A percentile compares a stretch with the other conserved stretches of the same genome.
Evolutionary conservation across 2,113 vertebrate genomes (phyloP).

Genomic region (Albula glossodonta): DNA sequence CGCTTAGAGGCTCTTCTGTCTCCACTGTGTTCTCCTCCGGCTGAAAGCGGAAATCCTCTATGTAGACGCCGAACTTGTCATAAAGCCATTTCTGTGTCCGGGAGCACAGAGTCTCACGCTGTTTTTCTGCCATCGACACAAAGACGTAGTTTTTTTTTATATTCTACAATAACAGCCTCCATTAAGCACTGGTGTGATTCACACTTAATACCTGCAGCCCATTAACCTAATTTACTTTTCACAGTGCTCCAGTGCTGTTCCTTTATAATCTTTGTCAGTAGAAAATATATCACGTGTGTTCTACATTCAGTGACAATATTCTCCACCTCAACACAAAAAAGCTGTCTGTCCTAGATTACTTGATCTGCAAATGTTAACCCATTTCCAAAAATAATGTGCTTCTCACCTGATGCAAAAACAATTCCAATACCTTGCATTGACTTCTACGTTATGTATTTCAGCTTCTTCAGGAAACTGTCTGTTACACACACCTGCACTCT

Average conservation of each 20-base stretch:
- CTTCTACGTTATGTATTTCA: not conserved
- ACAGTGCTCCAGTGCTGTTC: not conserved
- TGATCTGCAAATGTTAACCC: conserved; percentile 18
- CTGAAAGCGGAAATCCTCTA: conserved; percentile 93
- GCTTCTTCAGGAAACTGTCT: not conserved
- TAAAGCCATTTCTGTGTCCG: conserved; percentile 84
- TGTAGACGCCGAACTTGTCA: conserved; percentile 80
- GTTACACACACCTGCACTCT: not conserved
- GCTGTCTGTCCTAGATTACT: conserved; percentile 16
- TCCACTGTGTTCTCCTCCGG: conserved; percentile 87
- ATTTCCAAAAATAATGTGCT: conserved; percentile 20
- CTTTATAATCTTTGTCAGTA: not conserved
- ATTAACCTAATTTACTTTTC: not conserved
- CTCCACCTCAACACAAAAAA: not conserved
- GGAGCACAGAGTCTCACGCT: conserved; percentile 69
- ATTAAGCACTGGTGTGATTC: not conserved
- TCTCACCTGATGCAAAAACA: not conserved
- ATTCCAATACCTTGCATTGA: not conserved
- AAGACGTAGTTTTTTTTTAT: not conserved
- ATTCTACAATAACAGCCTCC: not conserved
- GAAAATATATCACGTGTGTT: not conserved
- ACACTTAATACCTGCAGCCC: not conserved
- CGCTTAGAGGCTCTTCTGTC: conserved; percentile 91
- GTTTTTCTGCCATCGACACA: conserved; percentile 70
- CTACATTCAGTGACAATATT: not conserved